These are phyloP conservation scores for Amaurobius ferox DNA, from an alignment of 2,888 invertebrate species.

Conservation along the genomic window DNA sequence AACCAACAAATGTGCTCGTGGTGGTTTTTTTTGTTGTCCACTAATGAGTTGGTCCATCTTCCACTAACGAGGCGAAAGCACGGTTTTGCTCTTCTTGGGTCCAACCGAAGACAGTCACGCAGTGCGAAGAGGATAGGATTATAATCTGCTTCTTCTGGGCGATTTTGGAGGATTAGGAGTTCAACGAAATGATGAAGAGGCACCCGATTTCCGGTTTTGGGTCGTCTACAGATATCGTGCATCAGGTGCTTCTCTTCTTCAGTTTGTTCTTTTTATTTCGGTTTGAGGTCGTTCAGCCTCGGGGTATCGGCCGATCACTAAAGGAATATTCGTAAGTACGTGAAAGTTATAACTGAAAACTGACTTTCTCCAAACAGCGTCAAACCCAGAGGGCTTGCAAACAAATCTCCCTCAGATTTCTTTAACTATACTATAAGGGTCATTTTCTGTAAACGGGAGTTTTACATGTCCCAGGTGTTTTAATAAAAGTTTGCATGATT, in stretches of 20 bases:
- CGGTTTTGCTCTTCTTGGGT: slow-evolving; percentile 17
- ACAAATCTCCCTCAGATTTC: no score
- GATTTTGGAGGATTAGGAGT: slow-evolving; percentile 66
- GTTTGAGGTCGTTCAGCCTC: slow-evolving; percentile 10
- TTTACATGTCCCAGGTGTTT: no score
- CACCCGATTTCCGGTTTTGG: slow-evolving; percentile 59
- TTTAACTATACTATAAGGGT: no score
- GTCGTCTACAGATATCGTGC: slow-evolving; percentile 60
- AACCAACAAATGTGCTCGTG: slow-evolving; percentile 19
- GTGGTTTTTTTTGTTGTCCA: not conserved
- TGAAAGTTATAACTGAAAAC: not conserved
- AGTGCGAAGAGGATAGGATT: slow-evolving; percentile 5
- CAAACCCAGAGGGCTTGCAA: no score
- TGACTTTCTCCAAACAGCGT: no score
- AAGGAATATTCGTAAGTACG: not conserved
- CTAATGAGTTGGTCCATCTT: slow-evolving; percentile 10
- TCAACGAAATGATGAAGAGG: slow-evolving; percentile 54
- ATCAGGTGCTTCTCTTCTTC: slow-evolving; percentile 11
- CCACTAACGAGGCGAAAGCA: slow-evolving; percentile 5
- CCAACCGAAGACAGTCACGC: slow-evolving; percentile 40
- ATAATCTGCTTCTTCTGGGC: slow-evolving; percentile 25
- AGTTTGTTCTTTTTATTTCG: not conserved
- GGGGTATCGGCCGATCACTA: not conserved
- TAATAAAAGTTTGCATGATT: no score
- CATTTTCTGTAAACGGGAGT: no score